Percentiles rank a stretch among this genome's conserved stretches.
phyloP scores from a whole-genome alignment of 2,113 vertebrate genomes.

The Parus major region DNA sequence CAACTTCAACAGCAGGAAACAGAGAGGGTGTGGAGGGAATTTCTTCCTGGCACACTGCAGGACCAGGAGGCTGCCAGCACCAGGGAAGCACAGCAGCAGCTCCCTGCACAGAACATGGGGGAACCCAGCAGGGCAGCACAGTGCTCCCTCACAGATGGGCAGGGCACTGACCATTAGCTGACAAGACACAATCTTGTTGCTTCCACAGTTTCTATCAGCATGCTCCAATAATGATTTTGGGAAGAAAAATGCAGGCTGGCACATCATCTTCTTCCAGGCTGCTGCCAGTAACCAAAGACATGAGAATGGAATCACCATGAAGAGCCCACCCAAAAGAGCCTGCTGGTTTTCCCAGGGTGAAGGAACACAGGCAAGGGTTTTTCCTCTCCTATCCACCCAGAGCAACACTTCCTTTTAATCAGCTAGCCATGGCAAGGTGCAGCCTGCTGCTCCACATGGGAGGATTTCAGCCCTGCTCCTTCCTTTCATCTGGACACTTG shows the following conservation, averaged over 20 bases:
- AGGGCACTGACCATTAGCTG: neutral
- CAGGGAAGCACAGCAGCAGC: neutral
- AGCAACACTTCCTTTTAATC: neutral
- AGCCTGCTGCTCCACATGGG: neutral
- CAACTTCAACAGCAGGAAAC: neutral
- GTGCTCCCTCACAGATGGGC: neutral
- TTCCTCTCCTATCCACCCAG: neutral
- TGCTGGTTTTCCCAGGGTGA: neutral
- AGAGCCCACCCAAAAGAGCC: rapidly evolving
- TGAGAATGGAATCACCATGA: rapidly evolving
- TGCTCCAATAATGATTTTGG: neutral
- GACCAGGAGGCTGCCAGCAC: neutral
- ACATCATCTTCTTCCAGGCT: neutral
- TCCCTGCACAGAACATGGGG: neutral
- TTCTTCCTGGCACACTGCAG: neutral
- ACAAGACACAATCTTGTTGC: neutral
- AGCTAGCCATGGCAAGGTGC: neutral
- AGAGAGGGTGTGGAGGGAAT: neutral
- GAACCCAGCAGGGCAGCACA: neutral
- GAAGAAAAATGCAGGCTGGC: neutral
- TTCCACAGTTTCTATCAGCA: neutral
- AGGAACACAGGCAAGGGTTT: neutral
- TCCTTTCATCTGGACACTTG: neutral
- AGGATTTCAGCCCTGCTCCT: neutral
- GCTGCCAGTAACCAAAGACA: neutral